Evolutionary conservation across 2,888 invertebrate genomes (phyloP), one percentile per base, ranked within the genome.

Genomic region (Caenorhabditis japonica): DNA sequence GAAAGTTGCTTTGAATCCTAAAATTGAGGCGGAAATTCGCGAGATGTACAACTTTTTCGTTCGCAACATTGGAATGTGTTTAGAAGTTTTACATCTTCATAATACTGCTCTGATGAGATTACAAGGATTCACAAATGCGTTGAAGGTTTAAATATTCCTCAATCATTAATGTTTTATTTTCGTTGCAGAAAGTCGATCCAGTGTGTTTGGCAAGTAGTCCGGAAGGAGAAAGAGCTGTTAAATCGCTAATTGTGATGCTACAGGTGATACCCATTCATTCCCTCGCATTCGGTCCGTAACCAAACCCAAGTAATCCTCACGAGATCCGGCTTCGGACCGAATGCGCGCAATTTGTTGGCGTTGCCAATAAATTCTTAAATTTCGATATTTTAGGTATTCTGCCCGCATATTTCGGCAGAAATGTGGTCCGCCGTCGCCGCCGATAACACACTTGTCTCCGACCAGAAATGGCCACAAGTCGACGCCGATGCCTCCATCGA

Each of bases 21-120:
- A 75, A 34, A 44, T 38, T 1, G 83, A 85, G 36, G 56, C 25
- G 10, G 44, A 59, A 8, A 79, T 79, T 43, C 73, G 55, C 10
- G 83, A 85, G 43, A 62, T 46, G n/a, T 86, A 83, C 68, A 85
- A 85, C 52, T 80, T 76, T 39, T 85, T 80, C 61, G 84, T 85
- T 1, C 44, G 83, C 60, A 81, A 79, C 55, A 84, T 85, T 15
- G 80, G 81, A 47, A 75, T 81, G 79, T 78, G 77, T 36, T 62
- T 86, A 13, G 86, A 86, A 68, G 78, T 82, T 4, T 49, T 84
- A 17, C 82, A 83, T 60, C 44, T 84, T 12, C 86, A 87, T 66
- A 86, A 85, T 52, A 83, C 83, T 17, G 84, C 84, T 4, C 55
- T 86, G 36, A 73, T 76, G 36, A 70, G 81, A 25, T 58, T 86